Conservation (phyloP, 2,888 invertebrate genomes). For the Oxycera nigricornis region DNA sequence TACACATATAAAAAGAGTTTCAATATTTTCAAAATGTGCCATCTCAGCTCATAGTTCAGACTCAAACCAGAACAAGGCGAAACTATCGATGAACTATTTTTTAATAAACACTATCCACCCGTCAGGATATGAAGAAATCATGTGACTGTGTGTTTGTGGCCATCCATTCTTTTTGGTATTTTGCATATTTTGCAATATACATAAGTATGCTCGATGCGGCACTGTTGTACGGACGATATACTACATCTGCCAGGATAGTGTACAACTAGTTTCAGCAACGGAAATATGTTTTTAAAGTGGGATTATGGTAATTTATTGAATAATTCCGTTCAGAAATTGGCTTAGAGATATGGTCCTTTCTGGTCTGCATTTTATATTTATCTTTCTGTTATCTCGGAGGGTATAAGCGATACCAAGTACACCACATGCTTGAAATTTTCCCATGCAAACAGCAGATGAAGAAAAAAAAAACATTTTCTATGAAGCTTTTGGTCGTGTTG, state of each 20-base stretch:
- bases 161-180: constrained; percentile 29
- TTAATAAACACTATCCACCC: background rate
- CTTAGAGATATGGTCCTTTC: constrained; percentile 43
- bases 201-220: background rate
- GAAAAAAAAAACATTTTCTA: background rate
- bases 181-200: constrained; percentile 40
- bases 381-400: constrained; percentile 19
- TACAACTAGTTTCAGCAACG: constrained; percentile 38
- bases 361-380: constrained; percentile 39
- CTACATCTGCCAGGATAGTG: constrained; percentile 32
- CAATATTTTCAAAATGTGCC: too few relatives aligned
- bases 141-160: background rate
- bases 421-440: background rate
- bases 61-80: too few relatives aligned
- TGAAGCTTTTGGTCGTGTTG: constrained; percentile 10
- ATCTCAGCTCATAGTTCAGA: too few relatives aligned
- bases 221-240: constrained; percentile 2
- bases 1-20: too few relatives aligned
- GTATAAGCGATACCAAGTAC: background rate
- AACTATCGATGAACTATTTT: background rate
- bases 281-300: constrained; percentile 47
- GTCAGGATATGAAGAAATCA: constrained; percentile 6
- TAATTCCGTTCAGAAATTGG: constrained; percentile 45
- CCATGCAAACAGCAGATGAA: too few relatives aligned
- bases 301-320: constrained; percentile 47